Percentiles rank a stretch among this genome's conserved stretches.
Conservation (phyloP, 2,113 vertebrate species). For the Podiceps cristatus region DNA sequence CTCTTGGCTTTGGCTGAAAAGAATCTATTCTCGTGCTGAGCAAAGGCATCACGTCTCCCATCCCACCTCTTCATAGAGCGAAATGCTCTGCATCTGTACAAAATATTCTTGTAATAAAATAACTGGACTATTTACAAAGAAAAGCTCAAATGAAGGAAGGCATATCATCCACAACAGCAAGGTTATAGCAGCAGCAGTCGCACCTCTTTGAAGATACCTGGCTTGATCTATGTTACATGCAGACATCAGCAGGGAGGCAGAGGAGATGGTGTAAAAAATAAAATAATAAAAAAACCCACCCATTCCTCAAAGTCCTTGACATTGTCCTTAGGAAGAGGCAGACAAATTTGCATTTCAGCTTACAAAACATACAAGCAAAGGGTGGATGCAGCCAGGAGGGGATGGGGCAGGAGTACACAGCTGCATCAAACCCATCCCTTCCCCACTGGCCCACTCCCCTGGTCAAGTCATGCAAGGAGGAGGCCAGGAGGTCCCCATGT, state of each 20-base stretch:
- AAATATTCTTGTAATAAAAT: background rate
- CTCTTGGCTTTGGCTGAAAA: background rate
- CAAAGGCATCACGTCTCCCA: background rate
- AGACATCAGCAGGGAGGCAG: background rate
- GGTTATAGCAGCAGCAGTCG: slow-evolving; percentile 42
- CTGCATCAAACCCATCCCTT: background rate
- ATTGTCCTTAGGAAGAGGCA: background rate
- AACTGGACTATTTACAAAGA: background rate
- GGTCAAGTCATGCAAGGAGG: background rate
- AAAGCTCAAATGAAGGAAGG: background rate
- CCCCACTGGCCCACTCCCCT: rapidly evolving
- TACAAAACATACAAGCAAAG: background rate
- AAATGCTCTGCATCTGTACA: background rate
- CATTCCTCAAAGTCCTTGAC: background rate
- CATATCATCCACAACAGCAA: background rate
- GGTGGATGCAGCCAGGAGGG: background rate
- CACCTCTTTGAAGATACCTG: background rate
- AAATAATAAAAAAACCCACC: background rate
- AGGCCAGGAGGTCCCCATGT: background rate
- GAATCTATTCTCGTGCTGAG: background rate
- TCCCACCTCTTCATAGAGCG: background rate
- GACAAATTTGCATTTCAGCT: background rate
- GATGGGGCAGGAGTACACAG: background rate
- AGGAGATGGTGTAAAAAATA: background rate
- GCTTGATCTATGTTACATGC: background rate